phyloP scores from a whole-genome alignment of 2,888 invertebrate genomes.

The Pogonocherus hispidulus region DNA sequence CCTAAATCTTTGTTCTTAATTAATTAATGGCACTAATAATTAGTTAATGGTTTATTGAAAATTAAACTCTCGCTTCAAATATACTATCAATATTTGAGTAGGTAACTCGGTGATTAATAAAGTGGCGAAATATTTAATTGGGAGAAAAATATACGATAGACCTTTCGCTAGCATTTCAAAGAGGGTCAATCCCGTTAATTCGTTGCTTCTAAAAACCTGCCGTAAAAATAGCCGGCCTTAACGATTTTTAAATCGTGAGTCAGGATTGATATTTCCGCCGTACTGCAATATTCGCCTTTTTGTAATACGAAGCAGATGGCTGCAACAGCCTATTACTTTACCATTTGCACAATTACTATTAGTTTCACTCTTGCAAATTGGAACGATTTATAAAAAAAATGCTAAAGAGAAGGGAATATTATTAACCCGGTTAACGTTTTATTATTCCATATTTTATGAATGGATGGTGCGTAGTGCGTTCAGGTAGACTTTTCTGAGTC shows the following conservation, averaged over 20 bases:
- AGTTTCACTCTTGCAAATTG: constrained; percentile 10
- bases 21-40: too few relatives aligned
- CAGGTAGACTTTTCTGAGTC: neutral
- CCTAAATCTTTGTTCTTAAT: too few relatives aligned
- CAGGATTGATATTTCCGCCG: constrained; percentile 33
- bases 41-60: too few relatives aligned
- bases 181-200: neutral
- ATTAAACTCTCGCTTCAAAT: too few relatives aligned
- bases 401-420: constrained; percentile 7
- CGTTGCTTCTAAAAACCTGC: neutral
- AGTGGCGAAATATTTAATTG: too few relatives aligned
- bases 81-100: too few relatives aligned
- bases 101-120: too few relatives aligned
- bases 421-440: neutral
- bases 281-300: constrained; percentile 31
- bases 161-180: neutral
- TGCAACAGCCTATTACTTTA: constrained; percentile 12
- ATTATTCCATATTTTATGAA: too few relatives aligned
- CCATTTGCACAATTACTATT: constrained; percentile 10
- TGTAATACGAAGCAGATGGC: constrained; percentile 29
- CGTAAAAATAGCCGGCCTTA: constrained; percentile 27
- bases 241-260: constrained; percentile 34
- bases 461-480: neutral
- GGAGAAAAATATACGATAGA: neutral
- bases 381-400: constrained; percentile 7